phyloP scores from a whole-genome alignment of 2,797 vertebrate genomes.

The Pitangus sulphuratus region DNA sequence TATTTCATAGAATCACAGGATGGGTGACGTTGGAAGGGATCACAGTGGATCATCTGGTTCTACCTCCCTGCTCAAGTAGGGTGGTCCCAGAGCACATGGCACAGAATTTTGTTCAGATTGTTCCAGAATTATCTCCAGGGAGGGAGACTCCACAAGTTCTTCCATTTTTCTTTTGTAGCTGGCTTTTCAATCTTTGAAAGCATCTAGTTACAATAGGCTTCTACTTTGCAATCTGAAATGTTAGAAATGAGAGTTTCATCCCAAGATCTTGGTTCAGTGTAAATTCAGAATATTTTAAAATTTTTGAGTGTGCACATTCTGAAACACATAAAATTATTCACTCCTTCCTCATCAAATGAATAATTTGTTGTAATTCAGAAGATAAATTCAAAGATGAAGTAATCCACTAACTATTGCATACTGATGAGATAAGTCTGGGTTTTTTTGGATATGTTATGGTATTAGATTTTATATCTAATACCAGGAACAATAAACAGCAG shows the following conservation, averaged over 20 bases:
- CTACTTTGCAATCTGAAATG: background rate
- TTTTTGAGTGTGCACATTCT: background rate
- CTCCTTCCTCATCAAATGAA: background rate
- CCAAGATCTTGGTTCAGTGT: background rate
- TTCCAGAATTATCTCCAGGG: too few relatives aligned
- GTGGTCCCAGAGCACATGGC: too few relatives aligned
- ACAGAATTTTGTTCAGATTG: background rate
- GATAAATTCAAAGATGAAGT: conserved; percentile 20
- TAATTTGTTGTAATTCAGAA: background rate
- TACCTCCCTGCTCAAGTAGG: too few relatives aligned
- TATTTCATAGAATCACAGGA: background rate
- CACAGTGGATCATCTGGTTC: background rate
- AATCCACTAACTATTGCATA: background rate
- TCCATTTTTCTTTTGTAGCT: background rate
- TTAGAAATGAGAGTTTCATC: background rate
- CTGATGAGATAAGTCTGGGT: background rate
- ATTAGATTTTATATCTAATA: background rate
- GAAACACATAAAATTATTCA: background rate
- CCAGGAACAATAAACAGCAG: conserved; percentile 28
- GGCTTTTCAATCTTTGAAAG: background rate
- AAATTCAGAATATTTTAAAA: background rate
- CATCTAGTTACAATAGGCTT: background rate
- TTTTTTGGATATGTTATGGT: background rate
- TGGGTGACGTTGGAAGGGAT: background rate
- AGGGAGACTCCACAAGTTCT: background rate